A percentile compares a stretch with the other conserved stretches of the same genome.
These are phyloP conservation scores for Drosophila navojoa DNA, from an alignment of 1,140 invertebrate genomes.

Conservation along the genomic window DNA sequence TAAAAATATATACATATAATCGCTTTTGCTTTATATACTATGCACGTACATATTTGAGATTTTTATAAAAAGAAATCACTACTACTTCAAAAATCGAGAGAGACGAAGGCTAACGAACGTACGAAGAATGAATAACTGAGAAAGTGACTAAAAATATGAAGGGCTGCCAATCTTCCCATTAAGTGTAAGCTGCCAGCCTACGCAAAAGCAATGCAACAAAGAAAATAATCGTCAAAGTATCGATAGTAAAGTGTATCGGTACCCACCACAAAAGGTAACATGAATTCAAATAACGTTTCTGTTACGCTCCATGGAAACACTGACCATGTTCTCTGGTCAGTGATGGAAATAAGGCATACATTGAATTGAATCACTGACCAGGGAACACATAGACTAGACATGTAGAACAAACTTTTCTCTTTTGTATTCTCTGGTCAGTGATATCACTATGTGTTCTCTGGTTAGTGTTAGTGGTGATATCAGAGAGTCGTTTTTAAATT, in stretches of 20 bases:
- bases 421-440: no score
- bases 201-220: constrained; percentile 23
- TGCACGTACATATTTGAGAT: constrained; percentile 70
- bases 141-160: constrained; percentile 48
- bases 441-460: no score
- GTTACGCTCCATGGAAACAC: no score
- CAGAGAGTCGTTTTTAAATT: neutral
- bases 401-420: no score
- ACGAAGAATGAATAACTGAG: constrained; percentile 48
- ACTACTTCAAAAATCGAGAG: constrained; percentile 58
- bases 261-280: neutral
- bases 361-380: no score
- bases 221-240: constrained; percentile 3
- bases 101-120: constrained; percentile 48
- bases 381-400: no score
- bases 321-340: no score
- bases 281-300: neutral
- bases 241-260: constrained; percentile 1
- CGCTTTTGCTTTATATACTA: constrained; percentile 37
- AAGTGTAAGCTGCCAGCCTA: constrained; percentile 26
- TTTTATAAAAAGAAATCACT: constrained; percentile 74
- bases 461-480: no score
- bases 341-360: no score
- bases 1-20: constrained; percentile 38
- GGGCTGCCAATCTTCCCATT: constrained; percentile 27